A percentile compares a stretch with the other conserved stretches of the same genome.
Conservation (phyloP, 2,113 vertebrate genomes). For the Phycodurus eques region DNA sequence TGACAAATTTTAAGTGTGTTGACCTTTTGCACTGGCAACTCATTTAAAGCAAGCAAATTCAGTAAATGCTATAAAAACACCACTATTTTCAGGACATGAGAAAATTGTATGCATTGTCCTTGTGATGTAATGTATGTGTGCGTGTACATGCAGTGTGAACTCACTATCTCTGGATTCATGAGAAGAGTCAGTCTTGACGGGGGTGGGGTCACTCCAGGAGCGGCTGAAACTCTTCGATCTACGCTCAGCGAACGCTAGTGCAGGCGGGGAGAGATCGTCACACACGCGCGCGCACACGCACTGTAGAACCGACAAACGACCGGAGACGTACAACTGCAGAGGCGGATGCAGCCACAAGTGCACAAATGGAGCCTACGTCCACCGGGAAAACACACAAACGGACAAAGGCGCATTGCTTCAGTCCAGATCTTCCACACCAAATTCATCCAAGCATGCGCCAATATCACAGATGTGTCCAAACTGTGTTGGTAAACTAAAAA, state of each 20-base stretch:
- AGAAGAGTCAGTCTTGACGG: constrained; percentile 90
- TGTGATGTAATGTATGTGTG: constrained; percentile 10
- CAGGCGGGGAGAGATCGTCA: constrained; percentile 70
- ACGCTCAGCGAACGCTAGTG: constrained; percentile 92
- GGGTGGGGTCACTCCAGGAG: constrained; percentile 99
- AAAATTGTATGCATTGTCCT: no score
- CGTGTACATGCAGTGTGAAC: constrained; percentile 60
- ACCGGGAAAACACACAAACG: constrained; percentile 26
- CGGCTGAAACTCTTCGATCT: constrained; percentile 98
- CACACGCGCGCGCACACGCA: constrained; percentile 35
- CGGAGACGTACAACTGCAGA: constrained; percentile 19
- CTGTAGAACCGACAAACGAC: constrained; percentile 14
- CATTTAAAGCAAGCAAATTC: no score
- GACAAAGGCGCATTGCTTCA: constrained; percentile 4
- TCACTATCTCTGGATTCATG: constrained; percentile 96
- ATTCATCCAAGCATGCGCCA: background rate
- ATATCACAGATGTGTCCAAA: no score
- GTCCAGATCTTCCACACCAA: background rate
- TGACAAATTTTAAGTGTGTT: no score
- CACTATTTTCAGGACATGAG: no score
- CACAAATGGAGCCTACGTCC: constrained; percentile 26
- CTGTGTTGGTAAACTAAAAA: no score
- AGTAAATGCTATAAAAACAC: no score
- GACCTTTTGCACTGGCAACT: no score
- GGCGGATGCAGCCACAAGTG: constrained; percentile 25